These are phyloP conservation scores for Ophion obscuratus DNA, from an alignment of 2,888 invertebrate genomes.

Conservation along the genomic window DNA sequence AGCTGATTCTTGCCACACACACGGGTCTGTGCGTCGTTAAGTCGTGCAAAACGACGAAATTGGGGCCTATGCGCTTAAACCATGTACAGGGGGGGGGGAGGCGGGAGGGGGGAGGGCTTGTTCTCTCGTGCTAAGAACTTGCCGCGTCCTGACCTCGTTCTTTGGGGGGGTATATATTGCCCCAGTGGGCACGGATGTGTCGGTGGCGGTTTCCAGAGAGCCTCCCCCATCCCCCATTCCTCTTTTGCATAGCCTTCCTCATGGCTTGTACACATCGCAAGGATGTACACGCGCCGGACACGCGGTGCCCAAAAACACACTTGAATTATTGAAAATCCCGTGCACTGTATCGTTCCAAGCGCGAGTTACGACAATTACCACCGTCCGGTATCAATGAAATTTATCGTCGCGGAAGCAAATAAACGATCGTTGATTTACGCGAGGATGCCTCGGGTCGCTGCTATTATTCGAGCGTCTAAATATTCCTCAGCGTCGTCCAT, in stretches of 20 bases:
- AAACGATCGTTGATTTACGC: not conserved
- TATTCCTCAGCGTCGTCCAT: not conserved
- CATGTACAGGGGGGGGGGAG: not conserved
- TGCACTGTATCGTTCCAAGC: not conserved
- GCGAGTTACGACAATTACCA: conserved; percentile 6
- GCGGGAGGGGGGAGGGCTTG: not conserved
- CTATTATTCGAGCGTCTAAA: not conserved
- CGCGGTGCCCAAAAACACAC: conserved; percentile 1
- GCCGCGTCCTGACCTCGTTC: conserved; percentile 73
- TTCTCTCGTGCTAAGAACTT: conserved; percentile 65
- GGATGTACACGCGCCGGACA: conserved; percentile 27
- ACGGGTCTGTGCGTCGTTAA: conserved; percentile 61
- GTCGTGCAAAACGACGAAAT: conserved; percentile 54
- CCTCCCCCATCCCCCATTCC: conserved; percentile 4
- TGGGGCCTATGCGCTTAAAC: conserved; percentile 52
- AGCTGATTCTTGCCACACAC: conserved; percentile 59
- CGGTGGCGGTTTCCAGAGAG: conserved; percentile 25
- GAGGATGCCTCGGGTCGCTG: not conserved
- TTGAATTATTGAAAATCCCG: conserved; percentile 31
- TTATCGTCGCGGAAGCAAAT: not conserved
- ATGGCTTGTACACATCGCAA: conserved; percentile 40
- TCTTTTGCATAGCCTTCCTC: conserved; percentile 39
- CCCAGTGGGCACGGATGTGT: conserved; percentile 37
- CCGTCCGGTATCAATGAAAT: not conserved
- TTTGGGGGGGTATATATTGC: conserved; percentile 70